A percentile compares a stretch with the other conserved stretches of the same genome.
phyloP scores from a whole-genome alignment of 1,140 invertebrate species.

The Plectrocnemia conspersa region DNA sequence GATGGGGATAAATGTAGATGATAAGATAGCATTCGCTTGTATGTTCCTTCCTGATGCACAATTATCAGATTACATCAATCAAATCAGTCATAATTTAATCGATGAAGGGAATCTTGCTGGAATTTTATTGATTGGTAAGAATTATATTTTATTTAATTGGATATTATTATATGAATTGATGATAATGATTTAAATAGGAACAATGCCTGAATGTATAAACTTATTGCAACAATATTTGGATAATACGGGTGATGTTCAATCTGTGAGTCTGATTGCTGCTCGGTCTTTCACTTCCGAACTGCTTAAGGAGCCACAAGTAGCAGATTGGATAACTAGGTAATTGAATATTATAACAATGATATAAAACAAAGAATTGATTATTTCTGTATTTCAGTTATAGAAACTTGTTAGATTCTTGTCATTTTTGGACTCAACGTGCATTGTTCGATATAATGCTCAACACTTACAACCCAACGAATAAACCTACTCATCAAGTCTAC shows the following conservation, averaged over 20 bases:
- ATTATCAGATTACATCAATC: conserved; percentile 73
- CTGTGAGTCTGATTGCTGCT: conserved; percentile 76
- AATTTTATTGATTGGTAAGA: conserved; percentile 74
- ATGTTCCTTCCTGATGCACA: conserved; percentile 79
- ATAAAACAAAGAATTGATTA: conserved; percentile 7
- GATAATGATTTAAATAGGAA: conserved; percentile 47
- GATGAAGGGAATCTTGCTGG: conserved; percentile 79
- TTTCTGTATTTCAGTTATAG: conserved; percentile 57
- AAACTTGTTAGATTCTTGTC: conserved; percentile 71
- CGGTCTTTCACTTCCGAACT: conserved; percentile 65
- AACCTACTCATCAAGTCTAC: conserved; percentile 73
- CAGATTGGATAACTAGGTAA: conserved; percentile 70
- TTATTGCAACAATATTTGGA: conserved; percentile 88
- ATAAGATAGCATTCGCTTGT: conserved; percentile 91
- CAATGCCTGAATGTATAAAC: conserved; percentile 66
- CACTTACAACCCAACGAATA: conserved; percentile 55
- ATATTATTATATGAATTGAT: not conserved
- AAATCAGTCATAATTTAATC: conserved; percentile 64
- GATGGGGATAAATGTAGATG: conserved; percentile 74
- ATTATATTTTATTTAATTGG: not conserved
- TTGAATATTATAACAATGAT: not conserved
- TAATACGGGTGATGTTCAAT: conserved; percentile 87
- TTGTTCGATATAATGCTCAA: conserved; percentile 67
- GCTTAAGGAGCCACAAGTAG: conserved; percentile 57
- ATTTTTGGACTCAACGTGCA: conserved; percentile 75